A percentile compares a stretch with the other conserved stretches of the same genome.
These are phyloP conservation scores for Crocallis elinguaria DNA, from an alignment of 2,888 invertebrate genomes.

Conservation along the genomic window DNA sequence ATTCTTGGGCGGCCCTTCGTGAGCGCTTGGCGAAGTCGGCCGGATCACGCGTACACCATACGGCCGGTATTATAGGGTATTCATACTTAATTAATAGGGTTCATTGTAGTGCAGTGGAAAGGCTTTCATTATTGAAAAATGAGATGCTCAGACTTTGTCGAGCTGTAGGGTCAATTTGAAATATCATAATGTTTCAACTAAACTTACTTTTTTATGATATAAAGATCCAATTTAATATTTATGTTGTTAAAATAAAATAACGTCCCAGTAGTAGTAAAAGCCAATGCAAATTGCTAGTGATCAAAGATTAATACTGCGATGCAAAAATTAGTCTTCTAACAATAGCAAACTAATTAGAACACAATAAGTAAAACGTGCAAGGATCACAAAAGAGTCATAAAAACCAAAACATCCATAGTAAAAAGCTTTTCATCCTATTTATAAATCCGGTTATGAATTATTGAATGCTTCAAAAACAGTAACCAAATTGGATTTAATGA, in stretches of 20 bases:
- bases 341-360: no score
- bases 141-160: slow-evolving; percentile 15
- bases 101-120: slow-evolving; percentile 41
- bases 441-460: slow-evolving; percentile 45
- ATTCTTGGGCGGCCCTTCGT: slow-evolving; percentile 28
- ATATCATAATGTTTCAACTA: no score
- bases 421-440: background rate
- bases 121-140: slow-evolving; percentile 58
- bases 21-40: slow-evolving; percentile 49
- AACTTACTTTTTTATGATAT: no score
- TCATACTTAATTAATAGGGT: slow-evolving; percentile 82
- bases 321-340: no score
- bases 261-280: no score
- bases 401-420: slow-evolving; percentile 17
- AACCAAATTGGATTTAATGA: slow-evolving; percentile 81
- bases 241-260: no score
- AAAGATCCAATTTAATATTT: no score
- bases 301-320: no score
- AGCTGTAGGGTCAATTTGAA: background rate
- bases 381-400: slow-evolving; percentile 18
- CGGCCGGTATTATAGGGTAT: slow-evolving; percentile 78
- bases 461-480: slow-evolving; percentile 65
- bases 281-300: no score
- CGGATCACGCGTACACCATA: slow-evolving; percentile 72
- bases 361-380: background rate